Conservation (phyloP, 1,140 invertebrate genomes). For the Brachionus koreanus region DNA sequence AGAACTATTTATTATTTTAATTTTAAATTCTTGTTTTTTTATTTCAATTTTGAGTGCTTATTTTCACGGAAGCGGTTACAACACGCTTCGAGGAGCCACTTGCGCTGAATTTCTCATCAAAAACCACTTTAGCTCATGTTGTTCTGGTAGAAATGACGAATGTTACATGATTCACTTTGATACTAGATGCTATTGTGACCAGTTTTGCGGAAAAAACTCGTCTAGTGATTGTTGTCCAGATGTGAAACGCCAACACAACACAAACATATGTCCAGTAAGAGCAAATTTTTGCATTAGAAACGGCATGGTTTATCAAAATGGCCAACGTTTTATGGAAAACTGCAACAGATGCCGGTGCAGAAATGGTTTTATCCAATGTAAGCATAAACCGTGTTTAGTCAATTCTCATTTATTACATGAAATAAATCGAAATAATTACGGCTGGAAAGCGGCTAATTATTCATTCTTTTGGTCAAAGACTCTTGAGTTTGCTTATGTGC, state of each 20-base stretch:
- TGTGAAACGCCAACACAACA: slow-evolving; percentile 59
- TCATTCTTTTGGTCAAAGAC: slow-evolving; percentile 76
- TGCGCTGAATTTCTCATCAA: not conserved
- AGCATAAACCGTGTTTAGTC: slow-evolving; percentile 70
- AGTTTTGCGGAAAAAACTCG: slow-evolving; percentile 74
- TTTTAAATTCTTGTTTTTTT: not conserved
- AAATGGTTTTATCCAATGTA: slow-evolving; percentile 70
- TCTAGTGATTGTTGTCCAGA: slow-evolving; percentile 78
- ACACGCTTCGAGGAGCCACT: not conserved
- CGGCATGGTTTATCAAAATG: not conserved
- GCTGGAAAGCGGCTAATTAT: slow-evolving; percentile 77
- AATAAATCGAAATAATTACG: slow-evolving; percentile 57
- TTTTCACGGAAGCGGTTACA: not conserved
- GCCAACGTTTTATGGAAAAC: slow-evolving; percentile 55
- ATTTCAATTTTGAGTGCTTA: not conserved
- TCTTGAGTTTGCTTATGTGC: slow-evolving; percentile 71
- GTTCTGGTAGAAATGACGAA: slow-evolving; percentile 67
- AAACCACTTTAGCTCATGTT: slow-evolving; percentile 62
- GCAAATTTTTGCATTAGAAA: not conserved
- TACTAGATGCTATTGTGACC: slow-evolving; percentile 84
- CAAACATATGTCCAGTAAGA: not conserved
- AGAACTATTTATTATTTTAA: not conserved
- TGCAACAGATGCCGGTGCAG: slow-evolving; percentile 67
- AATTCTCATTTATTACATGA: slow-evolving; percentile 66
- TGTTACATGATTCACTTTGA: slow-evolving; percentile 70